Evolutionary conservation across 37 sponge, comb jelly and placozoan genomes (phyloP), one percentile per base, ranked within the genome.

Genomic region (Cladorhizidae sp.): DNA sequence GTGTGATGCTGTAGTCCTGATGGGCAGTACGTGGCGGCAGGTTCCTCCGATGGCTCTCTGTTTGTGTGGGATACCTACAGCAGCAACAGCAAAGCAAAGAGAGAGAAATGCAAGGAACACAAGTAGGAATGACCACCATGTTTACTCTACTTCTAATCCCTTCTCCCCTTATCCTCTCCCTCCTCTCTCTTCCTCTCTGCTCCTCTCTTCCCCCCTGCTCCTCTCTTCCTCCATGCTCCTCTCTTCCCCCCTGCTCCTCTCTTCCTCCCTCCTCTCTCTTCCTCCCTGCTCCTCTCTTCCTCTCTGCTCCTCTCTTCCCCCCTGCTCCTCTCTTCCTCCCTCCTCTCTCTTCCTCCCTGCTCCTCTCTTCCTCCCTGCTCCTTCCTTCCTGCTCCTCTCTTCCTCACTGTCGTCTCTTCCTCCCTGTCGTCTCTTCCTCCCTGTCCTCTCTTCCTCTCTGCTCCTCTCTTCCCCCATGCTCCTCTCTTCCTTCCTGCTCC

Each of bases 1-100:
- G n/a, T 72, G 57, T 40, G 3, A 18, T n/a, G 40, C 42, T 52
- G 49, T 81, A 94, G 96, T 69, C 98, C 98, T 33, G 95, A 95
- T 88, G 98, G 98, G 8, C 93, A 93, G 87, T 95, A 93, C 55
- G 96, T 97, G 0, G 95, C 93, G 31, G 89, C 86, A 26, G 98
- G 98, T 0, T 92, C 93, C 3, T 70, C 82, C 33, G 98, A 97
- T 85, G 98, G 98, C 25, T 80, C 80, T 56, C 62, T 97, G 22
- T 93, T 85, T 65, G 62, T 97, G 21, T 97, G 98, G 98, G 89
- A 92, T 42, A 67, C 77, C 18, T 52, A 72, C 51, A 84, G 78
- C 40, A 67, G 70, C 6, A 74, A 69, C 23, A 33, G 77, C 32
- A 87, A 94, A 51, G 80, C 78, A 36, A 67, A 50, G 40, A 65